Evolutionary conservation across 1,140 invertebrate species (phyloP).

Genomic region (Pogonus chalceus): DNA sequence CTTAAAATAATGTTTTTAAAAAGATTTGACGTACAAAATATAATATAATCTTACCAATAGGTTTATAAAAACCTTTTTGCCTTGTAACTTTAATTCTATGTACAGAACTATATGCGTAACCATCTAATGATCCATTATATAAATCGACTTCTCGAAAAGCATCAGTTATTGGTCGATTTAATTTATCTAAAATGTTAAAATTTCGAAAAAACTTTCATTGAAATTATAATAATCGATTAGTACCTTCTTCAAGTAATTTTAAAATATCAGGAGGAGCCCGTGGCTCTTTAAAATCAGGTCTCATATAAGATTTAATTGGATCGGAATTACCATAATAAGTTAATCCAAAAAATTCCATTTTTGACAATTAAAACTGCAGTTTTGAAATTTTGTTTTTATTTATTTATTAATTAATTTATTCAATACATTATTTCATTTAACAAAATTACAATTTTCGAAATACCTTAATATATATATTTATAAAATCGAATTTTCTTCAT

Average conservation of each 20-base stretch:
- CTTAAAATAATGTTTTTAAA: constrained; percentile 9
- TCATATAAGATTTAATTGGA: constrained; percentile 24
- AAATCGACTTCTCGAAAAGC: constrained; percentile 22
- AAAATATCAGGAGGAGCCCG: constrained; percentile 4
- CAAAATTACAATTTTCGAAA: too few relatives aligned
- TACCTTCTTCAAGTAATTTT: constrained; percentile 8
- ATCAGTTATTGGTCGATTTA: constrained; percentile 17
- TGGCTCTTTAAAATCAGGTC: constrained; percentile 23
- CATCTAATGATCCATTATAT: constrained; percentile 24
- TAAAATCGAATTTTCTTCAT: too few relatives aligned
- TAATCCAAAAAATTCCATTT: constrained; percentile 27
- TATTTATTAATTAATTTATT: too few relatives aligned
- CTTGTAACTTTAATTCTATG: constrained; percentile 21
- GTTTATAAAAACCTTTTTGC: constrained; percentile 23
- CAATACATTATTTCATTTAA: too few relatives aligned
- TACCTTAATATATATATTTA: too few relatives aligned
- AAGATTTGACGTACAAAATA: not conserved
- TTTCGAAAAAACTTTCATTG: constrained; percentile 6
- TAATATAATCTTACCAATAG: constrained; percentile 18
- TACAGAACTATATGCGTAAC: constrained; percentile 25
- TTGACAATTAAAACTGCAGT: too few relatives aligned
- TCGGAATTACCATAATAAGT: constrained; percentile 19
- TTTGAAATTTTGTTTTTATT: too few relatives aligned
- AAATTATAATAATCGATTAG: constrained; percentile 6
- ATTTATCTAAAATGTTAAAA: not conserved